phyloP scores from a whole-genome alignment of 2,113 vertebrate species.

The Upupa epops region DNA sequence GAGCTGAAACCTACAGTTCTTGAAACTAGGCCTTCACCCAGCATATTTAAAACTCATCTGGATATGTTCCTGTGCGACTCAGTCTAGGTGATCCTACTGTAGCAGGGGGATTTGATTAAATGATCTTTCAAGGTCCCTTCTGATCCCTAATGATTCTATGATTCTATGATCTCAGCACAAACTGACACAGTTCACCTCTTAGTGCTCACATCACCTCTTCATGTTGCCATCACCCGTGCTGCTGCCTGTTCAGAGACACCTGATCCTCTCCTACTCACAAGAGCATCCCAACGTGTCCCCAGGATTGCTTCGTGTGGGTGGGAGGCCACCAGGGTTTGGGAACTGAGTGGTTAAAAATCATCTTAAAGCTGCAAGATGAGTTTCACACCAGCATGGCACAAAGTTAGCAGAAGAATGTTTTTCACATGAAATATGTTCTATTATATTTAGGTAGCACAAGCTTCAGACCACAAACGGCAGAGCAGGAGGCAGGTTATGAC shows the following conservation, averaged over 20 bases:
- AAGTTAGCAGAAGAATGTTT: slow-evolving; percentile 39
- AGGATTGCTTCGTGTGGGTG: not conserved
- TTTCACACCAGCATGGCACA: not conserved
- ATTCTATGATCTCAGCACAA: not conserved
- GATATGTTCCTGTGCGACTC: too few species aligned
- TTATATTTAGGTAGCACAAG: slow-evolving; percentile 58
- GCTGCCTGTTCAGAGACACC: not conserved
- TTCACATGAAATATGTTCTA: slow-evolving; percentile 53
- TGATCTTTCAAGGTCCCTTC: too few species aligned
- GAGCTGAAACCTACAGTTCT: not conserved
- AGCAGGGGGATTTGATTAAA: too few species aligned
- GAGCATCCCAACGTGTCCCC: not conserved
- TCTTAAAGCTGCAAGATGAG: not conserved
- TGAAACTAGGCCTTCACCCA: not conserved
- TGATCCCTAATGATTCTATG: too few species aligned
- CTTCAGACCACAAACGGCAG: slow-evolving; percentile 76
- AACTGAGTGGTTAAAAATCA: not conserved
- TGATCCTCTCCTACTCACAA: not conserved
- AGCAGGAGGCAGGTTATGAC: slow-evolving; percentile 69
- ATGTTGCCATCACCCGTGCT: fast-evolving
- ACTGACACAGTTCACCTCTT: not conserved
- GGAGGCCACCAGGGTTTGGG: not conserved
- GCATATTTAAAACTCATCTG: too few species aligned
- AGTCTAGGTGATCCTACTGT: too few species aligned
- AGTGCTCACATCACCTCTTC: not conserved